Evolutionary conservation across 2,888 invertebrate species (phyloP), one percentile per base, ranked within the genome.

Genomic region (Oxytorus armatus): DNA sequence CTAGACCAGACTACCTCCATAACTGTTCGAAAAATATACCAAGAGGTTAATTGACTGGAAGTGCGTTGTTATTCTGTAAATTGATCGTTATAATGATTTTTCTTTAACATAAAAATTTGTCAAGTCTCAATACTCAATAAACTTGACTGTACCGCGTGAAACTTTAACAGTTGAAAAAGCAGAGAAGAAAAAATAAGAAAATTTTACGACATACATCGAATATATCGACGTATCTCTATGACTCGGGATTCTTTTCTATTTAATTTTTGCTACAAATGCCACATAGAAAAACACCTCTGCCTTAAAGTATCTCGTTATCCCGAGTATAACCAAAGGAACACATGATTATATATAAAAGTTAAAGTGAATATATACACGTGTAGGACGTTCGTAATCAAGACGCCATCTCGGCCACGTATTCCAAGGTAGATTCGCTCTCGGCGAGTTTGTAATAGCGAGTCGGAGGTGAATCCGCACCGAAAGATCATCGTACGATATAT

Each of bases 331-430:
- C 33, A 49, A 8, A 29, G 29, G 23, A 33, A 49, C 5, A 16
- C n/a, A 16, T 29, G 16, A 5, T 11, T 14, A 21, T 18, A 33
- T 29, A 21, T 55, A 14, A 44, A 25, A 14, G 49, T 29, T 8
- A 33, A 36, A 36, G 55, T 18, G 49, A 55, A 59, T 44, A n/a
- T n/a, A 70, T 70, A 75, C 49, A 66, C 39, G 44, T 72, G 72
- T 69, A 66, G 59, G 25, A 51, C 66, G 72, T 72, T 55, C 66
- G 65, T 76, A 79, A 79, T 79, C 75, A 57, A 70, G 59, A 66
- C 59, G 42, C 70, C 47, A 79, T 79, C 79, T 76, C 53, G 49
- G 44, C 55, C 79, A 79, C 79, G 79, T 79, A 74, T 55, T 36
- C 47, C 61, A 42, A 25, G 72, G 72, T 74, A 66, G 70, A 79